A percentile compares a stretch with the other conserved stretches of the same genome.
Evolutionary conservation across 37 sponge, comb jelly and placozoan genomes (phyloP).

Genomic region (Halisarca cf. caerulea): DNA sequence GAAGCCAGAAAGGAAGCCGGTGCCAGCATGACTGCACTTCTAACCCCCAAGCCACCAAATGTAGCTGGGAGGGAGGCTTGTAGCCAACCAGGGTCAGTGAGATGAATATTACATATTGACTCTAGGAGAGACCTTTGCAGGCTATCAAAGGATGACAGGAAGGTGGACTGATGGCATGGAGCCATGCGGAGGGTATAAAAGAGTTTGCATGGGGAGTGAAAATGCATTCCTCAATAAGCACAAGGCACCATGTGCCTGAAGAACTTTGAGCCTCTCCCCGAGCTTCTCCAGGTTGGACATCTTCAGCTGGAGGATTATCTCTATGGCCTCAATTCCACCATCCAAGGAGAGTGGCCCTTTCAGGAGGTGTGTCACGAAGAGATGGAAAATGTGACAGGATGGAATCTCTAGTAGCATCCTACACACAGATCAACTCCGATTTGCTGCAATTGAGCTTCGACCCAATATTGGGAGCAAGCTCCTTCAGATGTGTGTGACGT

Average conservation of each 20-base stretch:
- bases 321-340: neutral
- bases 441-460: neutral
- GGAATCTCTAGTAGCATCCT: neutral
- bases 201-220: conserved; percentile 53
- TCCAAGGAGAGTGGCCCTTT: neutral
- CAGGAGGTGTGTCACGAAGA: neutral
- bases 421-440: neutral
- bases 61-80: conserved; percentile 47
- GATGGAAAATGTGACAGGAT: neutral
- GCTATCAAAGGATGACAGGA: conserved; percentile 8
- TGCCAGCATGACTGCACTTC: conserved; percentile 47
- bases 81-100: conserved; percentile 38
- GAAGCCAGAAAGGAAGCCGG: conserved; percentile 57
- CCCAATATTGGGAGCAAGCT: neutral
- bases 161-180: conserved; percentile 16
- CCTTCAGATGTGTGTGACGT: no score
- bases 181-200: conserved; percentile 44
- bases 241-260: conserved; percentile 40
- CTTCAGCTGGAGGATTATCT: neutral
- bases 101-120: conserved; percentile 19
- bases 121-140: conserved; percentile 19
- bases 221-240: conserved; percentile 38
- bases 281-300: neutral
- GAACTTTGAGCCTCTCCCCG: conserved; percentile 31
- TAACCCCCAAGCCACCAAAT: conserved; percentile 44